A percentile compares a stretch with the other conserved stretches of the same genome.
phyloP scores from a whole-genome alignment of 2,888 invertebrate species.

The Platynereis dumerilii region DNA sequence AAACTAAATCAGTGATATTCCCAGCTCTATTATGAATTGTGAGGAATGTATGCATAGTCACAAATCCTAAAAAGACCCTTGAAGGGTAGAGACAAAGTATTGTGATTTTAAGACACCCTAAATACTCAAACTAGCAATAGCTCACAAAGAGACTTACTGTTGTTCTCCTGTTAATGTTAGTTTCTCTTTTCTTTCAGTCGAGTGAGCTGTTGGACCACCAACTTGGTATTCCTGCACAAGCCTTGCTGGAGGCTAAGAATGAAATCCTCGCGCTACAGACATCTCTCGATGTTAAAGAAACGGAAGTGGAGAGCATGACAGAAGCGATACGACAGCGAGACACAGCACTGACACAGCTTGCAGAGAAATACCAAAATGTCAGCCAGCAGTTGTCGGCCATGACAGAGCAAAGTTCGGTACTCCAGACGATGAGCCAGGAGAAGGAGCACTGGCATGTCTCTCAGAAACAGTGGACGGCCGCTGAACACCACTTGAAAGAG shows the following conservation, averaged over 20 bases:
- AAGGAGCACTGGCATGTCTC: slow-evolving; percentile 10
- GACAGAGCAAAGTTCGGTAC: background rate
- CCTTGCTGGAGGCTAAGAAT: slow-evolving; percentile 52
- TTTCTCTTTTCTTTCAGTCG: slow-evolving; percentile 43
- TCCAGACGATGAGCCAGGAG: background rate
- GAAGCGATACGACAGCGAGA: slow-evolving; percentile 33
- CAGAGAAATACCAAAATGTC: background rate
- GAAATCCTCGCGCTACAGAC: slow-evolving; percentile 53
- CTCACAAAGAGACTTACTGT: too few species aligned
- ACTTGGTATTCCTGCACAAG: slow-evolving; percentile 41
- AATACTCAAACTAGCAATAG: too few species aligned
- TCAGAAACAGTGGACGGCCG: too few species aligned
- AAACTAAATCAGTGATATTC: too few species aligned
- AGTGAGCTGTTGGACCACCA: slow-evolving; percentile 48
- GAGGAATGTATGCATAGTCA: too few species aligned
- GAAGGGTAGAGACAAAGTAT: too few species aligned
- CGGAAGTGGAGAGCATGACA: slow-evolving; percentile 9
- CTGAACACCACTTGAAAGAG: background rate
- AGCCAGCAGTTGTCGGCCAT: background rate
- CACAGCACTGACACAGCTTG: slow-evolving; percentile 21
- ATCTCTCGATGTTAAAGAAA: slow-evolving; percentile 31
- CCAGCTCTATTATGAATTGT: too few species aligned
- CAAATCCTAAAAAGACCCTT: too few species aligned
- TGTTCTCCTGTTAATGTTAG: background rate
- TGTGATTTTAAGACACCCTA: too few species aligned